Base-by-base conservation (phyloP, 2,888 invertebrate species). In the Pachycephus smyrnensis region DNA sequence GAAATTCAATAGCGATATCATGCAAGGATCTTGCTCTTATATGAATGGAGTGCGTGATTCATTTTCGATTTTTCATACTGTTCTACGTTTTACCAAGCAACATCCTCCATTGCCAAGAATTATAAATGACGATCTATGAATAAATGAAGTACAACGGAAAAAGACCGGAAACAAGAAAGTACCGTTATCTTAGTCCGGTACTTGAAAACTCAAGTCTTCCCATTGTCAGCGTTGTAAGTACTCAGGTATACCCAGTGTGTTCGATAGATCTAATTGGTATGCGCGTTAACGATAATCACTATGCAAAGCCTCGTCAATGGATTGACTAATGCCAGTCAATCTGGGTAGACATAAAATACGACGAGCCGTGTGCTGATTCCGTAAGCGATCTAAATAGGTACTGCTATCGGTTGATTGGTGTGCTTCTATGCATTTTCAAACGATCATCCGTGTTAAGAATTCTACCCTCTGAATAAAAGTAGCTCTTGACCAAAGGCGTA, bases 391-490 rank as follows among this genome's bases (percentile, higher is more conserved):
- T 68, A 68, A 71, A 32, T 32, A 76, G 76, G 15, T 40, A 75
- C 76, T 76, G 78, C 68, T 69, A 73, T 37, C 30, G 77, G 37
- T 79, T 77, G 78, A 82, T 82, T 81, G 79, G 76, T 79, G 81
- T 82, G 82, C 83, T 80, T 68, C 69, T 30, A 69, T 77, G 80
- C 79, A 73, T 74, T 76, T 79, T 73, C 73, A 31, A 32, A 76
- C 73, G 73, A 33, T 55, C 76, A 75, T 76, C 73, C 71, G 73
- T 76, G 32, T 80, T 74, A 75, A 55, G 76, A 68, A 23, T 71
- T 76, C 76, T 82, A 82, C 81, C 81, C 73, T 36, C 15, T 12
- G 80, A 83, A 82, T 82, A 68, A 77, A 12, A 73, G 33, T 73
- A 71, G 69, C 33, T 73, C 74, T 55, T 73, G 55, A 55, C 76